These are phyloP conservation scores for Hestina assimilis DNA, from an alignment of 1,140 invertebrate genomes.

Conservation along the genomic window DNA sequence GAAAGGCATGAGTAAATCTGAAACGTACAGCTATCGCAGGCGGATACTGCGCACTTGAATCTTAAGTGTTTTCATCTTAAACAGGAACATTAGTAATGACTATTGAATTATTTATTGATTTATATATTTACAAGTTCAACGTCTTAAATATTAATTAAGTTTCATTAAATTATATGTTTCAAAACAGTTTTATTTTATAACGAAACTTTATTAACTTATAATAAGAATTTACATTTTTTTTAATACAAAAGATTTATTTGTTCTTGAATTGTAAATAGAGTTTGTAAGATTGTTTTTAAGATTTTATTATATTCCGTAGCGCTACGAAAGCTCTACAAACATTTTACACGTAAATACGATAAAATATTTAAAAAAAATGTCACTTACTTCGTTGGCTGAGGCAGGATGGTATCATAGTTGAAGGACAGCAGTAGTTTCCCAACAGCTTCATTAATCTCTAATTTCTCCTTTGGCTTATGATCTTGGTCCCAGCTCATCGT, in stretches of 20 bases:
- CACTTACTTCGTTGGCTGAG: slow-evolving; percentile 61
- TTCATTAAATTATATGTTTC: not conserved
- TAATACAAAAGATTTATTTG: not conserved
- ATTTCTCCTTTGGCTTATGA: slow-evolving; percentile 48
- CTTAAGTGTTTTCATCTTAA: slow-evolving; percentile 12
- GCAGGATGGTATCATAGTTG: slow-evolving; percentile 68
- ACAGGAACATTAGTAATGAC: too few species aligned
- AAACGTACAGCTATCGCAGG: not conserved
- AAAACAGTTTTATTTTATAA: not conserved
- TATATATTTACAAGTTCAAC: too few species aligned
- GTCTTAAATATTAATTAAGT: not conserved
- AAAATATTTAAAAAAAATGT: slow-evolving; percentile 1
- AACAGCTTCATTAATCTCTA: slow-evolving; percentile 68
- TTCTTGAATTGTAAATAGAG: too few species aligned
- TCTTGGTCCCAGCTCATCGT: slow-evolving; percentile 65
- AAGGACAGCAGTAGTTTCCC: slow-evolving; percentile 63
- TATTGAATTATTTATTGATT: too few species aligned
- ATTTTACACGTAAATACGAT: not conserved
- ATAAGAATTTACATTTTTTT: not conserved
- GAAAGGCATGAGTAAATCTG: slow-evolving; percentile 11
- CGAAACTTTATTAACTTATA: not conserved
- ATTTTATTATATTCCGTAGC: slow-evolving; percentile 2
- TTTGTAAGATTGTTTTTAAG: too few species aligned
- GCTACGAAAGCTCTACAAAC: slow-evolving; percentile 21
- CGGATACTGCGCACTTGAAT: slow-evolving; percentile 12